Evolutionary conservation across 2,888 invertebrate species (phyloP), one percentile per base, ranked within the genome.

Genomic region (Leucophenga montana): DNA sequence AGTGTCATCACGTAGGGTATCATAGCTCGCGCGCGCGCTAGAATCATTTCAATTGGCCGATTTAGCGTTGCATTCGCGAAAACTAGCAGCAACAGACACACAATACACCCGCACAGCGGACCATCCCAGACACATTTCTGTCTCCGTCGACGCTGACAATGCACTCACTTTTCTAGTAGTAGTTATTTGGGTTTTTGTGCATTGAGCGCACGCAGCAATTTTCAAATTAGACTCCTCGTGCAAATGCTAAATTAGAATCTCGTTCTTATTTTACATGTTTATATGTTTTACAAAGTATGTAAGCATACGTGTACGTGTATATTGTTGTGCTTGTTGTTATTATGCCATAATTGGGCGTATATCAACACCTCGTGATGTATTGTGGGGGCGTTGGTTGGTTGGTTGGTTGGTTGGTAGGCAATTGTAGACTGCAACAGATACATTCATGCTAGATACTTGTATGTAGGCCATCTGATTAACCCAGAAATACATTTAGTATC

Each of bases 181-280:
- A 18, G 20, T 20, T 3, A 6, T 64, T 46, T 27, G 20, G 62
- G 46, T 64, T 64, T 64, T 64, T 64, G 48, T 64, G 62, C 62
- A 64, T 64, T 64, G 62, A 57, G 33, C 31, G 65, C 66, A 77
- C 71, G 83, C 85, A 85, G 83, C 85, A 85, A 86, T 85, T 85
- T 86, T 80, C 79, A 83, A 85, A 85, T 86, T 85, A 84, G 80
- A 76, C 84, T 75, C 83, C 83, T 76, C 85, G 75, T 76, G 75
- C 83, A 77, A 80, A 74, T 74, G 71, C 69, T 57, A 50, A 73
- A 74, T 73, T 71, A 70, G 72, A 73, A 71, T 73, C 74, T 76
- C 44, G 1, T 64, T 46, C n/a, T 11, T 54, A 22, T 20, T 18
- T 54, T 11, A 6, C 13, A 14, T 20, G 16, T 11, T 54, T 18